Conservation (phyloP, 2,113 vertebrate genomes). For the Columba janthina region DNA sequence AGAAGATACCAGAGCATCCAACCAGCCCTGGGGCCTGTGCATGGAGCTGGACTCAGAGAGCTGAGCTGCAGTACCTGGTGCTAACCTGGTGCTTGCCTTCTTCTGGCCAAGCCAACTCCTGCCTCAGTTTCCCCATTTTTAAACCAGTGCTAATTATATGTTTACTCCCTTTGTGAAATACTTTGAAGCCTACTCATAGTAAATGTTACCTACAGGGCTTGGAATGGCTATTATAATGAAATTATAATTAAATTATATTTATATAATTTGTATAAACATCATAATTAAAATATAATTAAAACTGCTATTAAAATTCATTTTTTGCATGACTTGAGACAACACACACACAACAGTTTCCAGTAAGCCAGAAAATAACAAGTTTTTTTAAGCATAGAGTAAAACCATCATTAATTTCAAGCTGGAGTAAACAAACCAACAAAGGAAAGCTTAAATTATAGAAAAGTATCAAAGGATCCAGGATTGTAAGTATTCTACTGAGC, state of each 20-base stretch:
- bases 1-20: not conserved
- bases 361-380: not conserved
- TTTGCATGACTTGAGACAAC: not conserved
- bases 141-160: not conserved
- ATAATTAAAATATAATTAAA: not conserved
- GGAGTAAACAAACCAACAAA: not conserved
- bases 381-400: not conserved
- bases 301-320: not conserved
- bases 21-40: accelerated
- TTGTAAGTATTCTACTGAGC: not conserved
- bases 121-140: constrained; percentile 9
- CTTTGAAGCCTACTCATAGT: constrained; percentile 1
- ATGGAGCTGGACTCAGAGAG: not conserved
- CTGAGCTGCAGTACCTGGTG: not conserved
- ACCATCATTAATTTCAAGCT: not conserved
- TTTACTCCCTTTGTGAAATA: constrained; percentile 8
- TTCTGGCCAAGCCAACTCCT: not conserved
- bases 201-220: not conserved
- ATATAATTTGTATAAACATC: not conserved
- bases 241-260: constrained; percentile 2
- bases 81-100: not conserved
- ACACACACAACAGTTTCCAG: not conserved
- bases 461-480: not conserved
- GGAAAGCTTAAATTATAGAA: not conserved
- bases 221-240: not conserved